Percentiles rank a stretch among this genome's conserved stretches.
Conservation (phyloP, 2,888 invertebrate genomes). For the Halictus ligatus region DNA sequence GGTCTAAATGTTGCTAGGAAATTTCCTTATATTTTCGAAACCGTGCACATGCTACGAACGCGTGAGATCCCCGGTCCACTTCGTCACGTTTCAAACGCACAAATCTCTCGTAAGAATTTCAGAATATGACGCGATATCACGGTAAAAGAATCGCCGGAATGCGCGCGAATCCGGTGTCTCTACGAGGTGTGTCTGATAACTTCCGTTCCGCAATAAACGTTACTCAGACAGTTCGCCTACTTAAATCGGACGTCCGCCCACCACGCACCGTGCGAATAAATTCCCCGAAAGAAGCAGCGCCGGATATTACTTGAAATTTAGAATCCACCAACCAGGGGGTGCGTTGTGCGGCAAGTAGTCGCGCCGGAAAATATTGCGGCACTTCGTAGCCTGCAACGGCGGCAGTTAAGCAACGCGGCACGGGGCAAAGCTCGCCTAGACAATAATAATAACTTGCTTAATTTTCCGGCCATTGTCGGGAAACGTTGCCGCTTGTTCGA, state of each 20-base stretch:
- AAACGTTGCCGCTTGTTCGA: slow-evolving; percentile 55
- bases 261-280: not conserved
- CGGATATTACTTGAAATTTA: not conserved
- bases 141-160: too few species aligned
- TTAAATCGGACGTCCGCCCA: not conserved
- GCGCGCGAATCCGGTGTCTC: too few species aligned
- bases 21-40: not conserved
- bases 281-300: not conserved
- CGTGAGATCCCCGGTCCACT: too few species aligned
- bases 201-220: not conserved
- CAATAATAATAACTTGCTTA: slow-evolving; percentile 58
- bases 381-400: not conserved
- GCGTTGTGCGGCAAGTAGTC: not conserved
- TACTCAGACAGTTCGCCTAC: not conserved
- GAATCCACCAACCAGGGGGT: not conserved
- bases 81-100: too few species aligned
- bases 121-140: too few species aligned
- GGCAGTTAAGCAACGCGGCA: slow-evolving; percentile 32
- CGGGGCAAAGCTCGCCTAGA: slow-evolving; percentile 14
- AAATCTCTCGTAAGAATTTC: too few species aligned
- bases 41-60: not conserved
- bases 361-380: slow-evolving; percentile 15
- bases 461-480: slow-evolving; percentile 52
- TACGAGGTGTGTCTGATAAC: not conserved
- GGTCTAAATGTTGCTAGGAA: not conserved